Evolutionary conservation across 2,113 vertebrate genomes (phyloP).

Genomic region (Pelecanoides urinatrix): DNA sequence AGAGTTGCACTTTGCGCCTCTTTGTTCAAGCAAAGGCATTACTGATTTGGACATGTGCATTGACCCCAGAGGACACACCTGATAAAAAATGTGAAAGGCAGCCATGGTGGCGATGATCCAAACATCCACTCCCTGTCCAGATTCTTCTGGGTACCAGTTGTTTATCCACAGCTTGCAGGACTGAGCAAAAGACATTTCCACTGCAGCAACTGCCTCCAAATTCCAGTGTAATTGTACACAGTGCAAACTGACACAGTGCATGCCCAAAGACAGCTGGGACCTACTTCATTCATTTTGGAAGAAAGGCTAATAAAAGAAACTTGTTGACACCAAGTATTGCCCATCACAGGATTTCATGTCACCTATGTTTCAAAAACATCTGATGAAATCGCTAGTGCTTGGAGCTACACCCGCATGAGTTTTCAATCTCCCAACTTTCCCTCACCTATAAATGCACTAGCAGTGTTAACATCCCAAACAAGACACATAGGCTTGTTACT

Average conservation of each 20-base stretch:
- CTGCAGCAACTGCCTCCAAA: not conserved
- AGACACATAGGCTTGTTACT: not conserved
- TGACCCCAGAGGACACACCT: not conserved
- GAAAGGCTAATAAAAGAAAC: not conserved
- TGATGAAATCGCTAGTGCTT: not conserved
- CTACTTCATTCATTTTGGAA: not conserved
- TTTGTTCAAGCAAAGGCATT: not conserved
- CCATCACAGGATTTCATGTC: not conserved
- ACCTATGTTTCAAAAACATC: not conserved
- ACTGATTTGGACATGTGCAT: rapidly evolving
- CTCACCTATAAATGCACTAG: not conserved
- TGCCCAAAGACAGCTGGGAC: not conserved
- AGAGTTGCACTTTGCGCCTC: not conserved
- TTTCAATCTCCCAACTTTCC: not conserved
- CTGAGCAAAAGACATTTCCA: not conserved
- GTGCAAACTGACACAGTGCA: not conserved
- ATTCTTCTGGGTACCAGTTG: not conserved
- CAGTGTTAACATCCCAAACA: not conserved
- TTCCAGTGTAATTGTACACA: not conserved
- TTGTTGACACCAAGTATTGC: not conserved
- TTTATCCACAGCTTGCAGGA: not conserved
- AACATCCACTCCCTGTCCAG: not conserved
- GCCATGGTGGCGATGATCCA: not conserved
- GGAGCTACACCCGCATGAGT: not conserved
- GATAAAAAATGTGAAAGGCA: not conserved